Evolutionary conservation across 2,888 invertebrate genomes (phyloP).

Genomic region (Thera obeliscata): DNA sequence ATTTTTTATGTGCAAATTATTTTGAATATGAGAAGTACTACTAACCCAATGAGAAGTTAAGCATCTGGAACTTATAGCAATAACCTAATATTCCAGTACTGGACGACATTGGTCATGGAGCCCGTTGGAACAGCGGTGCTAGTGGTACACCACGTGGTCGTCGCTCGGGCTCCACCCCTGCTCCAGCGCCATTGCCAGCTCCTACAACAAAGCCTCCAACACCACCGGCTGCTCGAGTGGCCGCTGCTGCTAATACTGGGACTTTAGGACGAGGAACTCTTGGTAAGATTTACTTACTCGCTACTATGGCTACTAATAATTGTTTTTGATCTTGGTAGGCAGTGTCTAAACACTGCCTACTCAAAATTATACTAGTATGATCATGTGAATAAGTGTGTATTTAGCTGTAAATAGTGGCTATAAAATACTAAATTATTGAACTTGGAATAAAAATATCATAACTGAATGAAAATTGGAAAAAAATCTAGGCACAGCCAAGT

Average conservation of each 20-base stretch:
- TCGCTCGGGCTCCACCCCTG: constrained; percentile 87
- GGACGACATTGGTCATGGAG: constrained; percentile 98
- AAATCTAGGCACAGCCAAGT: no score
- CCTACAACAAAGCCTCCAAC: constrained; percentile 98
- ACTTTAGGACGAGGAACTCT: constrained; percentile 78
- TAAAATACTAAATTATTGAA: no score
- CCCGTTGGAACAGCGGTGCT: constrained; percentile 87
- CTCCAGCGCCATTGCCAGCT: constrained; percentile 87
- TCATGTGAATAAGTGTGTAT: no score
- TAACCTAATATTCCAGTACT: constrained; percentile 80
- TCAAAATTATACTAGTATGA: no score
- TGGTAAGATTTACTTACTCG: constrained; percentile 52
- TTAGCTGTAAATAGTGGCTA: no score
- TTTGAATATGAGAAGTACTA: no score
- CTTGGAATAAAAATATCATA: no score
- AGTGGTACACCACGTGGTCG: constrained; percentile 90
- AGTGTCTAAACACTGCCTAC: no score
- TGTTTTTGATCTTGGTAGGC: no score
- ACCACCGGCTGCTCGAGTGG: constrained; percentile 91
- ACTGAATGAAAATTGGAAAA: no score
- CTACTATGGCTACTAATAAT: no score
- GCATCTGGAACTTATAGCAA: neutral
- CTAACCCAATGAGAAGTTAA: neutral
- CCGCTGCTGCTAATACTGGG: constrained; percentile 76
- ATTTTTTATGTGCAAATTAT: no score